Percentiles rank a stretch among this genome's conserved stretches.
These are phyloP conservation scores for Mythimna loreyi DNA, from an alignment of 2,888 invertebrate genomes.

Conservation along the genomic window DNA sequence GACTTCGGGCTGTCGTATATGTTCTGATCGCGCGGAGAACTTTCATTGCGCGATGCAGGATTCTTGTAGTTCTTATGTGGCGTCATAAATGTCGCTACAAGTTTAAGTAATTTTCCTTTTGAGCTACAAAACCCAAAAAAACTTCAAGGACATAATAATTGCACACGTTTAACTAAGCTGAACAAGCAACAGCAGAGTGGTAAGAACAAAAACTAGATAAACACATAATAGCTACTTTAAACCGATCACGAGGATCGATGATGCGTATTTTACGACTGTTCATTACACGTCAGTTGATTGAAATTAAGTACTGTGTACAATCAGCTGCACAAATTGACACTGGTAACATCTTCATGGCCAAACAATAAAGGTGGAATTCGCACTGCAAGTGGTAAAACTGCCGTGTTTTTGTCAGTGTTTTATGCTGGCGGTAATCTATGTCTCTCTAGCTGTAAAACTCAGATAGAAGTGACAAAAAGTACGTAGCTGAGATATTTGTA, in stretches of 20 bases:
- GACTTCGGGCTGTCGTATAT: no score
- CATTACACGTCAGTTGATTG: conserved; percentile 58
- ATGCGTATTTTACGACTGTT: conserved; percentile 64
- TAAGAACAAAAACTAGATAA: conserved; percentile 40
- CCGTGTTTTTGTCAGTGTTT: conserved; percentile 1
- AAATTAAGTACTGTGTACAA: conserved; percentile 31
- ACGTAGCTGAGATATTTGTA: no score
- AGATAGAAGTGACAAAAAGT: not conserved
- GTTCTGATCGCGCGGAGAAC: no score
- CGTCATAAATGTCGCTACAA: no score
- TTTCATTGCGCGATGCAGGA: no score
- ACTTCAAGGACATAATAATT: conserved; percentile 21
- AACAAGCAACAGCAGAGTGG: not conserved
- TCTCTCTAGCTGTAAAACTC: conserved; percentile 5
- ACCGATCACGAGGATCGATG: conserved; percentile 57
- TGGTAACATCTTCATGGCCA: not conserved
- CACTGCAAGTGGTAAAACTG: not conserved
- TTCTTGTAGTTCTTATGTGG: no score
- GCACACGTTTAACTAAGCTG: not conserved
- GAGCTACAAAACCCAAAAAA: no score
- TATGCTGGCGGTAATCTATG: no score
- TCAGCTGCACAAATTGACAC: not conserved
- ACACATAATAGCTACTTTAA: conserved; percentile 49
- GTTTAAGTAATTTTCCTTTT: no score
- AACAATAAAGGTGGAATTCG: not conserved